Percentiles rank a stretch among this genome's conserved stretches.
Evolutionary conservation across 2,888 invertebrate genomes (phyloP).

Genomic region (Biston betularia): DNA sequence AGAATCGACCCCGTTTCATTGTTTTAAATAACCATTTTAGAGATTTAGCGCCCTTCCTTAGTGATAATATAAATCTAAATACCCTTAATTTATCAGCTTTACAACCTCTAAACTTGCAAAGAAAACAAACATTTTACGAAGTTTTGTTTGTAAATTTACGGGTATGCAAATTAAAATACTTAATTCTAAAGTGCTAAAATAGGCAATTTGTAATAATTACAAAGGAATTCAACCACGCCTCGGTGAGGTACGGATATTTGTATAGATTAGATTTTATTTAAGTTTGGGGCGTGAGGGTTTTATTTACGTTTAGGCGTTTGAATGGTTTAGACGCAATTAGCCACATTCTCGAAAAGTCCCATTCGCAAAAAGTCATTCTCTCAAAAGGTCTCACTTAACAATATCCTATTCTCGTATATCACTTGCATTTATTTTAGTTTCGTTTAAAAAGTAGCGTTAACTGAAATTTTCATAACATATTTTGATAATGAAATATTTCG

Average conservation of each 20-base stretch:
- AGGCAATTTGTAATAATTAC: constrained; percentile 47
- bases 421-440: too few relatives aligned
- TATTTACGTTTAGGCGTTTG: too few relatives aligned
- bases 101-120: constrained; percentile 24
- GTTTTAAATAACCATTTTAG: constrained; percentile 4
- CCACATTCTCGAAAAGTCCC: too few relatives aligned
- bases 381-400: too few relatives aligned
- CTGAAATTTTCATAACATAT: too few relatives aligned
- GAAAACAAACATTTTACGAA: constrained; percentile 30
- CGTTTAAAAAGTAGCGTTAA: too few relatives aligned
- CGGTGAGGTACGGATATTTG: constrained; percentile 36
- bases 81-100: constrained; percentile 24
- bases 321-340: too few relatives aligned
- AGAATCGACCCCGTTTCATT: not conserved
- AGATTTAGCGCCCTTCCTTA: constrained; percentile 6
- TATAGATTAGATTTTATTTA: constrained; percentile 44
- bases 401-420: too few relatives aligned
- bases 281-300: constrained; percentile 14
- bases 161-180: constrained; percentile 41
- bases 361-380: too few relatives aligned
- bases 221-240: constrained; percentile 39
- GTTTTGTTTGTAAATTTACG: constrained; percentile 41
- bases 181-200: constrained; percentile 39
- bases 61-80: constrained; percentile 22
- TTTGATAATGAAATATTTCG: too few relatives aligned